Base-by-base conservation (phyloP, 37 sponge, comb jelly and placozoan genomes). In the Petrosia ficiformis region DNA sequence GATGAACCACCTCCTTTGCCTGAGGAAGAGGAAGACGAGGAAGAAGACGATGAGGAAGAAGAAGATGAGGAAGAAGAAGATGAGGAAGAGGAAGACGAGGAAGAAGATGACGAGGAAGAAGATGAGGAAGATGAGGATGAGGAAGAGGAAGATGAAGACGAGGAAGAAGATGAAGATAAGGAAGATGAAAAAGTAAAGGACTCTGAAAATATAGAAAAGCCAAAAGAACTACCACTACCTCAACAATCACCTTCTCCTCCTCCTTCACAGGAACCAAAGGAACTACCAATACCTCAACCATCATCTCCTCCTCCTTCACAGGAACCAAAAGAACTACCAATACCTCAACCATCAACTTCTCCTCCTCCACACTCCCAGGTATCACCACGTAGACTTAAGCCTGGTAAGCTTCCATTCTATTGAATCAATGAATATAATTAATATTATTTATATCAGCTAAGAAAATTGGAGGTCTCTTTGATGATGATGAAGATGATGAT, bases 401-500 rank as follows among this genome's bases (percentile, higher is more conserved):
- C 21, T 52, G 19, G 11, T 29, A 25, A 22, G 30, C 37, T 35
- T 75, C 19, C 66, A 11, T 64, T 31, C 19, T 30, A 68, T 19
- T 68, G 34, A 36, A 33, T 32, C 21, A 68, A 36, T 33, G 39
- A 40, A 5, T 16, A 16, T 36, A 14, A 33, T 68, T 68, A 8
- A 40, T 68, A 6, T 14, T 68, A 36, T 39, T 32, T 30, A 36
- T n/a, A 68, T 6, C 19, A 19, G 37, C 75, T 22, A 74, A 74
- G 61, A 66, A 43, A 31, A 39, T 32, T 71, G 82, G 61, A 25
- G 76, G 80, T 21, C 60, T 90, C n/a, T 90, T 90, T 77, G 83
- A 63, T 0, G 85, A 78, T 44, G 81, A 83, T 54, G 89, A 76
- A 1, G 89, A 80, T 2, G 80, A 71, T 0, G 87, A 85, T 59